Conservation (phyloP, 2,797 vertebrate species). For the Protosalanx chinensis region DNA sequence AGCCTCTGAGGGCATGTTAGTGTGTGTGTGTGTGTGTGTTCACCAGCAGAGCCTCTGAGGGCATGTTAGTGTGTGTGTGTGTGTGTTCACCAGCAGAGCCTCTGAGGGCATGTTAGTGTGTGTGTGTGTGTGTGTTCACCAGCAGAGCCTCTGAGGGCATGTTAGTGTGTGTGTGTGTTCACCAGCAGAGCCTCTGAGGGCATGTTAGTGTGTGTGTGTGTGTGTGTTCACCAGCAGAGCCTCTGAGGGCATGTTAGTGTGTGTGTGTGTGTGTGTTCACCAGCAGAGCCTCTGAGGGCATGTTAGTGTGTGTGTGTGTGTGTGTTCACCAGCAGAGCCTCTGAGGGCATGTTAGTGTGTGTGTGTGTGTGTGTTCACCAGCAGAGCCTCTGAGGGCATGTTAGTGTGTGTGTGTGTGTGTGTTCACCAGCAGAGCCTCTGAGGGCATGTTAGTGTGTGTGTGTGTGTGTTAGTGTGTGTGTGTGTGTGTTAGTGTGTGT, state of each 20-base stretch:
- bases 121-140: background rate
- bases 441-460: slow-evolving; percentile 68
- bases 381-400: slow-evolving; percentile 70
- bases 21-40: background rate
- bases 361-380: slow-evolving; percentile 64
- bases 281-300: slow-evolving; percentile 73
- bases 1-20: slow-evolving; percentile 67
- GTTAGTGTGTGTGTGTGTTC: slow-evolving; percentile 34
- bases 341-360: no score
- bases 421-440: slow-evolving; percentile 76
- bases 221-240: no score
- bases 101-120: slow-evolving; percentile 64
- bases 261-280: slow-evolving; percentile 54
- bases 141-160: no score
- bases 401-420: slow-evolving; percentile 31
- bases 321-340: no score
- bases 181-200: slow-evolving; percentile 76
- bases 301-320: slow-evolving; percentile 37
- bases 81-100: slow-evolving; percentile 72
- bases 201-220: slow-evolving; percentile 46
- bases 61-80: slow-evolving; percentile 9
- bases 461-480: no score
- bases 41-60: no score
- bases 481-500: slow-evolving; percentile 5
- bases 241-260: no score